Evolutionary conservation across 2,113 vertebrate genomes (phyloP).

Genomic region (Ploceus nigricollis): DNA sequence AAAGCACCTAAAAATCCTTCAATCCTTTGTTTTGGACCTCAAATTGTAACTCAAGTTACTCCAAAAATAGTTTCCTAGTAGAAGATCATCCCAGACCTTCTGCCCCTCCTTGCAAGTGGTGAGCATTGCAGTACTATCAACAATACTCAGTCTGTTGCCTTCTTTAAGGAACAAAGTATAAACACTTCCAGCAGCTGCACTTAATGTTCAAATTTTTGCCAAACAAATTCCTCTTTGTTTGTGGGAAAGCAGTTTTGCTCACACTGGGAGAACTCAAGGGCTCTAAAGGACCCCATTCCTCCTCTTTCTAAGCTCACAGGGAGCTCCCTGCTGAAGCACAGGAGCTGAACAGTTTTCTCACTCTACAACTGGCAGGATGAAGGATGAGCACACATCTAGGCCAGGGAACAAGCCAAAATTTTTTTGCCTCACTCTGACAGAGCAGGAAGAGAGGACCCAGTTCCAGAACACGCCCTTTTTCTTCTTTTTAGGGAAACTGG

Average conservation of each 20-base stretch:
- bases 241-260: neutral
- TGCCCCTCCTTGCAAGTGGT: neutral
- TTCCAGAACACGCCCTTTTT: neutral
- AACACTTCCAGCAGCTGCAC: slow-evolving; percentile 16
- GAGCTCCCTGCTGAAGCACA: neutral
- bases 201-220: neutral
- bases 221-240: neutral
- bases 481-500: neutral
- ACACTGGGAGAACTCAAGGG: neutral
- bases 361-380: neutral
- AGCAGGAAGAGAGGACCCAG: neutral
- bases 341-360: neutral
- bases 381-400: accelerated
- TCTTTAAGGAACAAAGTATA: slow-evolving; percentile 20
- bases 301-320: neutral
- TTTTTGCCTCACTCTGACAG: neutral
- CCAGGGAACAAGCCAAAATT: neutral
- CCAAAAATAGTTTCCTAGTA: neutral
- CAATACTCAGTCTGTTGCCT: neutral
- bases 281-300: neutral
- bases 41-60: neutral
- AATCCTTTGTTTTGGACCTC: neutral
- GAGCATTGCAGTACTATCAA: neutral
- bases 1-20: neutral
- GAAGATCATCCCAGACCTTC: neutral